Percentiles rank a stretch among this genome's conserved stretches.
Evolutionary conservation across 2,797 vertebrate genomes (phyloP).

Genomic region (Tenualosa ilisha): DNA sequence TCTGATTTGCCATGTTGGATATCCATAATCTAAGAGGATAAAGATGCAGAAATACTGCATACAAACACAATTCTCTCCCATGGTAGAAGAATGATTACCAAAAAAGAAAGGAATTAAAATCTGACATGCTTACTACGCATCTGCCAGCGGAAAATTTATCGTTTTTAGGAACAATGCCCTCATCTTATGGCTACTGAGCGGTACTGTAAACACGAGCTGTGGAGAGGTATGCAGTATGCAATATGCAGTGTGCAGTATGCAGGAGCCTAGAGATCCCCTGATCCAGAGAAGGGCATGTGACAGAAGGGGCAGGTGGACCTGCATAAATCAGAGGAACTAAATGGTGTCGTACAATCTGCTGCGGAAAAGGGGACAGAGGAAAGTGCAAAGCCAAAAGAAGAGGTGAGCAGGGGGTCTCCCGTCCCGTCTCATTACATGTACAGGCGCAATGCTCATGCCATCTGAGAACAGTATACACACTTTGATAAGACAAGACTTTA

Average conservation of each 20-base stretch:
- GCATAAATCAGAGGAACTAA: conserved; percentile 70
- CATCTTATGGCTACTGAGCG: not conserved
- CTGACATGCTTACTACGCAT: not conserved
- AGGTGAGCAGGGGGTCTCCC: not conserved
- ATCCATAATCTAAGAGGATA: not conserved
- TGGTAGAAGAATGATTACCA: not conserved
- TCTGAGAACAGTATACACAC: not conserved
- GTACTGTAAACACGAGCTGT: not conserved
- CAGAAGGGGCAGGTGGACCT: conserved; percentile 67
- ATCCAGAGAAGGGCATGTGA: conserved; percentile 48
- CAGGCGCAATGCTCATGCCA: not conserved
- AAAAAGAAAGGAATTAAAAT: not conserved
- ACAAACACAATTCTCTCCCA: not conserved
- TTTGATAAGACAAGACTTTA: not conserved
- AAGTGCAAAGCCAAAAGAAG: conserved; percentile 24
- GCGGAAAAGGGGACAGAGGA: conserved; percentile 40
- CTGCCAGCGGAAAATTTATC: not conserved
- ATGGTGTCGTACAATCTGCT: conserved; percentile 70
- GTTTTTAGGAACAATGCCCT: not conserved
- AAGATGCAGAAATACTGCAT: not conserved
- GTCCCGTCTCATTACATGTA: not conserved
- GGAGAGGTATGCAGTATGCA: not conserved
- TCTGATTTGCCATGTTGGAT: conserved; percentile 1
- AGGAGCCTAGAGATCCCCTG: not conserved
- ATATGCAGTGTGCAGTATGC: not conserved